Percentiles rank a stretch among this genome's conserved stretches.
phyloP scores from a whole-genome alignment of 1,140 invertebrate genomes.

The Drosophila kepulauana region DNA sequence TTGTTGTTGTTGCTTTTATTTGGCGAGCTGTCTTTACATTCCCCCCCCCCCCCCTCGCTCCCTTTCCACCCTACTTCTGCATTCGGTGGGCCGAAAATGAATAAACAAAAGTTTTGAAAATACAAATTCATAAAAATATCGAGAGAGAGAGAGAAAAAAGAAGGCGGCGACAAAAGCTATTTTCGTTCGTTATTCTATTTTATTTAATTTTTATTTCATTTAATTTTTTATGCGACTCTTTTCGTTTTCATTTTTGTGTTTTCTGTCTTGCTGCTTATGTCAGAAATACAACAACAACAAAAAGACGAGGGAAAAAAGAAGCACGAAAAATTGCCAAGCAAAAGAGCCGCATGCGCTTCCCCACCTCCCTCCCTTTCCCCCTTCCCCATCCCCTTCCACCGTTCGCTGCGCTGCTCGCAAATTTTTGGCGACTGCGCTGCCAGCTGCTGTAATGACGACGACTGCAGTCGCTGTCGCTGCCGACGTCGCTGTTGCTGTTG shows the following conservation, averaged over 20 bases:
- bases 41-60: slow-evolving; percentile 6
- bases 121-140: not conserved
- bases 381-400: not conserved
- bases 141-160: not conserved
- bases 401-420: slow-evolving; percentile 18
- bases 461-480: not conserved
- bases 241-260: slow-evolving; percentile 7
- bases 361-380: not conserved
- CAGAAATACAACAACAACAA: slow-evolving; percentile 1
- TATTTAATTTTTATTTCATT: slow-evolving; percentile 2
- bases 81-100: slow-evolving; percentile 10
- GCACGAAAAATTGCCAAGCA: slow-evolving; percentile 3
- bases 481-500: slow-evolving; percentile 1
- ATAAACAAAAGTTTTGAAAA: slow-evolving; percentile 20
- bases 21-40: slow-evolving; percentile 30
- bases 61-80: not conserved
- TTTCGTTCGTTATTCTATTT: slow-evolving; percentile 22
- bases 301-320: slow-evolving; percentile 10
- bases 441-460: slow-evolving; percentile 29
- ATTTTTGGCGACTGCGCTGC: slow-evolving; percentile 45
- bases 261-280: slow-evolving; percentile 8
- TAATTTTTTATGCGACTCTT: not conserved
- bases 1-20: slow-evolving; percentile 15
- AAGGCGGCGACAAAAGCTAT: slow-evolving; percentile 15
- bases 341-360: slow-evolving; percentile 32